Percentiles rank a stretch among this genome's conserved stretches.
Conservation (phyloP, 2,797 vertebrate species). For the Coreius guichenoti region DNA sequence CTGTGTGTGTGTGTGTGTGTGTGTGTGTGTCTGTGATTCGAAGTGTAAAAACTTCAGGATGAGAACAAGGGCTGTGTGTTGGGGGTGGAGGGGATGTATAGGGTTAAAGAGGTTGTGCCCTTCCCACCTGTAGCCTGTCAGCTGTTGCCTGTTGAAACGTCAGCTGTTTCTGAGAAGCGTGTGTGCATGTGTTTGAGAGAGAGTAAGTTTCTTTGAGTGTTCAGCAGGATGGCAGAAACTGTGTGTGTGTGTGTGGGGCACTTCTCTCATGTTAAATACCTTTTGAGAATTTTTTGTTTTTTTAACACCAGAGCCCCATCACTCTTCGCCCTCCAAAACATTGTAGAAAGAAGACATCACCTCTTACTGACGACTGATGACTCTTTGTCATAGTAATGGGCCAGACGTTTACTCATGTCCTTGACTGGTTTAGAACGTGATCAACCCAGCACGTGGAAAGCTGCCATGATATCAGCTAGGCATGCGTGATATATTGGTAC, state of each 20-base stretch:
- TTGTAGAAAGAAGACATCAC: slow-evolving; percentile 27
- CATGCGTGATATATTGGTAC: background rate
- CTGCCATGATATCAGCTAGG: background rate
- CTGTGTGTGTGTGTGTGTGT: slow-evolving; percentile 7
- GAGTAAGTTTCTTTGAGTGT: slow-evolving; percentile 42
- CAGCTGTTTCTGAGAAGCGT: slow-evolving; percentile 84
- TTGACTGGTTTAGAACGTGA: slow-evolving; percentile 31
- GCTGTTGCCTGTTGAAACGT: slow-evolving; percentile 84
- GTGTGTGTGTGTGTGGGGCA: slow-evolving; percentile 64
- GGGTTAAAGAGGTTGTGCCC: slow-evolving; percentile 77
- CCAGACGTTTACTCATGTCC: slow-evolving; percentile 21
- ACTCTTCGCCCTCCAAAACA: slow-evolving; percentile 31
- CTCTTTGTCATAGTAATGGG: slow-evolving; percentile 22
- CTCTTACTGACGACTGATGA: slow-evolving; percentile 23
- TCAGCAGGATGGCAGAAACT: slow-evolving; percentile 16
- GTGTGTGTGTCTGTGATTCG: slow-evolving; percentile 6
- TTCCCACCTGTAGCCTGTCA: slow-evolving; percentile 84
- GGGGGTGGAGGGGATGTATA: slow-evolving; percentile 53
- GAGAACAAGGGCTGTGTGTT: slow-evolving; percentile 55
- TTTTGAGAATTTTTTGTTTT: slow-evolving; percentile 66
- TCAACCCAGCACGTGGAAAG: slow-evolving; percentile 1
- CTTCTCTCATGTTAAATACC: slow-evolving; percentile 66
- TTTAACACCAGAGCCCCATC: slow-evolving; percentile 55
- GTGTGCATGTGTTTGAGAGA: slow-evolving; percentile 59
- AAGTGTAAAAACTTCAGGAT: slow-evolving; percentile 22